phyloP scores from a whole-genome alignment of 2,797 vertebrate species.

The Ptychadena robeensis region DNA sequence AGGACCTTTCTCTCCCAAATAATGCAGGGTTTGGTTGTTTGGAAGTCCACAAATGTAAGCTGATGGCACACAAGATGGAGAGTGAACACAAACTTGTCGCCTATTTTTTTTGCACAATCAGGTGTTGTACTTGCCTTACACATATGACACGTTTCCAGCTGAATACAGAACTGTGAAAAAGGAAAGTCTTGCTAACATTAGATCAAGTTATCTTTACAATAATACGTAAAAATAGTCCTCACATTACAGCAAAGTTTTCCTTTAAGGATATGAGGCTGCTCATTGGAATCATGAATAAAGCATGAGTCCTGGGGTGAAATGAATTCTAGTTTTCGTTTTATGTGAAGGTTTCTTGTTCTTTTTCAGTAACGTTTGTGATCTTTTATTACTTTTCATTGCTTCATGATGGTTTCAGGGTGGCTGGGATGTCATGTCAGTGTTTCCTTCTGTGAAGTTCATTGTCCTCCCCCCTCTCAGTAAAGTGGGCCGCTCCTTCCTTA shows the following conservation, averaged over 20 bases:
- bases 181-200: too few species aligned
- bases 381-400: constrained; percentile 18
- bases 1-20: too few species aligned
- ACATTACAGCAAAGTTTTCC: background rate
- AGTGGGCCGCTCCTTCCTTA: constrained; percentile 24
- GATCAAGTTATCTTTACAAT: too few species aligned
- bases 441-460: constrained; percentile 7
- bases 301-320: background rate
- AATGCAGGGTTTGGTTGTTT: too few species aligned
- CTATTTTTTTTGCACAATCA: too few species aligned
- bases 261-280: background rate
- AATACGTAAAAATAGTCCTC: too few species aligned
- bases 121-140: too few species aligned
- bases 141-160: too few species aligned
- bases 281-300: background rate
- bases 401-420: constrained; percentile 16
- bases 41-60: too few species aligned
- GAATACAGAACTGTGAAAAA: too few species aligned
- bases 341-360: background rate
- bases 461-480: background rate
- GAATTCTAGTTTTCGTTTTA: constrained; percentile 1
- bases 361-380: constrained; percentile 12
- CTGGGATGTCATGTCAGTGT: constrained; percentile 22
- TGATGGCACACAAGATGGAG: too few species aligned
- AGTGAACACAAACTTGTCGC: too few species aligned